Conservation (phyloP, 2,797 vertebrate genomes). For the Hyperoplus immaculatus region DNA sequence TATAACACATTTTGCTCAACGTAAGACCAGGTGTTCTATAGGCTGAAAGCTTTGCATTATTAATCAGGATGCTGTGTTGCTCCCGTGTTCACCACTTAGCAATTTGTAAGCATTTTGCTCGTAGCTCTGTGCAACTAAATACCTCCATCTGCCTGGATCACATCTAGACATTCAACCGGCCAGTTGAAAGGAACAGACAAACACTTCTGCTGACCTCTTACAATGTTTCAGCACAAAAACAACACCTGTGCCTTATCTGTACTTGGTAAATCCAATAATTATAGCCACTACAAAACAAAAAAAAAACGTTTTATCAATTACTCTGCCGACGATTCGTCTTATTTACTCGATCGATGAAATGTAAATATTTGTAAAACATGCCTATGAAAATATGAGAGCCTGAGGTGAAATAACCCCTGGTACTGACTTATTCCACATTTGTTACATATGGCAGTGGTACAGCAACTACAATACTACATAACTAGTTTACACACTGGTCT, state of each 20-base stretch:
- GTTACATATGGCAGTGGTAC: neutral
- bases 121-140: conserved; percentile 71
- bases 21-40: conserved; percentile 67
- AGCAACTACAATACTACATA: neutral
- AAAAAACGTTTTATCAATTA: neutral
- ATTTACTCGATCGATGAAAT: neutral
- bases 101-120: conserved; percentile 80
- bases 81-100: conserved; percentile 68
- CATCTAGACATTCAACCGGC: conserved; percentile 42
- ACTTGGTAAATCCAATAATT: neutral
- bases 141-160: conserved; percentile 47
- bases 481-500: neutral
- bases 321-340: neutral
- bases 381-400: neutral
- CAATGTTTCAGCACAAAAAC: neutral
- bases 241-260: neutral
- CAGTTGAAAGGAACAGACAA: conserved; percentile 30
- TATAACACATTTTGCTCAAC: conserved; percentile 25
- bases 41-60: conserved; percentile 72
- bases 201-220: conserved; percentile 15
- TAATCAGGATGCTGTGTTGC: conserved; percentile 68
- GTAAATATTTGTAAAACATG: neutral
- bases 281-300: no score
- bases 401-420: neutral
- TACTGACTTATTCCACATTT: neutral